phyloP scores from a whole-genome alignment of 2,113 vertebrate genomes.

The Panurus biarmicus region DNA sequence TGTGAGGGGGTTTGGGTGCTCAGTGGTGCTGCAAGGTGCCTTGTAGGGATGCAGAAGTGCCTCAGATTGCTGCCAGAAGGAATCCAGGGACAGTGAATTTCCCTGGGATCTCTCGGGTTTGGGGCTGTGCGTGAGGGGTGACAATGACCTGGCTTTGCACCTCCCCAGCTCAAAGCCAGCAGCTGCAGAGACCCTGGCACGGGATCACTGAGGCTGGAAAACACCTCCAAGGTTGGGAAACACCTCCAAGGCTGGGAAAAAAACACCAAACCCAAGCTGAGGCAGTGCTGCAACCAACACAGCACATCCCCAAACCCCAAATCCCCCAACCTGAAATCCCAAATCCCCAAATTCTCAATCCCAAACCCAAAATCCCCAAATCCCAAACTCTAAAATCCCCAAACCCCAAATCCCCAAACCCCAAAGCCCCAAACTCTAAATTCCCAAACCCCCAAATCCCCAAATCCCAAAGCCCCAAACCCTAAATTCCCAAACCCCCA shows the following conservation, averaged over 20 bases:
- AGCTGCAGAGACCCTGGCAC: not conserved
- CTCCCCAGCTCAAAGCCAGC: not conserved
- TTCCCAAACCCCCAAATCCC: no score
- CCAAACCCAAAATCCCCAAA: not conserved
- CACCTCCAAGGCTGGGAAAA: no score
- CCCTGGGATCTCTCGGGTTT: not conserved
- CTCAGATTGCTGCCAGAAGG: not conserved
- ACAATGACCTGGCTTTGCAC: no score
- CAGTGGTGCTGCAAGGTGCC: not conserved
- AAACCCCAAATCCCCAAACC: no score
- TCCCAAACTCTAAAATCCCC: no score
- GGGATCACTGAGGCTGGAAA: not conserved
- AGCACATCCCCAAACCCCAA: no score
- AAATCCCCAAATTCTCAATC: no score
- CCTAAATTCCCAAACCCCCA: no score
- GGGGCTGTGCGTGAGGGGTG: not conserved
- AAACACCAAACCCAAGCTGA: not conserved
- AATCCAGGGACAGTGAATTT: not conserved
- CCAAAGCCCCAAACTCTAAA: no score
- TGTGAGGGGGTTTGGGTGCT: not conserved
- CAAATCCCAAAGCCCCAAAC: no score
- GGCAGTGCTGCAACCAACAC: no score
- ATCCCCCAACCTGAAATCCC: no score
- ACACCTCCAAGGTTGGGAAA: not conserved
- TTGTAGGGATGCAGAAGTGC: not conserved